Evolutionary conservation across 2,797 vertebrate genomes (phyloP), one percentile per base, ranked within the genome.

Genomic region (Knipowitschia caucasica): DNA sequence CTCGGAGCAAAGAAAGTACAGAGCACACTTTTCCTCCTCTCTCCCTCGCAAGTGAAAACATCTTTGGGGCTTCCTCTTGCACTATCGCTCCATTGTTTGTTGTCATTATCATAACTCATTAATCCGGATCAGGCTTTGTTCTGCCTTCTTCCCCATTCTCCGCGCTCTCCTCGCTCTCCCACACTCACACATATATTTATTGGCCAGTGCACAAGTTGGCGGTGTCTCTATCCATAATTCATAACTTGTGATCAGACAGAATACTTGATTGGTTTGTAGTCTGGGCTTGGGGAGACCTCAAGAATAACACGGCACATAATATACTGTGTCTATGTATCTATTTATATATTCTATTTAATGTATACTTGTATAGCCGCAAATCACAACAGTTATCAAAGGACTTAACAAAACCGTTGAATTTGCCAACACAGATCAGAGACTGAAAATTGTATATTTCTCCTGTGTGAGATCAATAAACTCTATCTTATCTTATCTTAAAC

Each of bases 241-340:
- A 85, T 82, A 43, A 50, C 56, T 76, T 81, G 58, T 81, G 77
- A 88, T 86, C 84, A 88, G 78, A 86, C 74, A 80, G 84, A 88
- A 84, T 87, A 62, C 74, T 85, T 86, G 67, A 82, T 78, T 76
- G 69, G 75, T 67, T 75, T 75, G 80, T 61, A 74, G 72, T 72
- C 67, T 73, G 56, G 69, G 54, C 53, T 68, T 70, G 55, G 67
- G 68, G 75, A 78, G 50, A 80, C 68, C 77, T 71, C 70, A 70
- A 66, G 77, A 79, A 83, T 73, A 77, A 80, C 80, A 70, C 77
- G 60, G 66, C 69, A 77, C 77, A 65, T n/a, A n/a, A n/a, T n/a
- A n/a, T n/a, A n/a, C n/a, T n/a, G n/a, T n/a, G n/a, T n/a, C n/a
- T n/a, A n/a, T n/a, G n/a, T n/a, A n/a, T n/a, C n/a, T n/a, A n/a